These are phyloP conservation scores for Homarus gammarus DNA, from an alignment of 2,888 invertebrate species.

Conservation along the genomic window DNA sequence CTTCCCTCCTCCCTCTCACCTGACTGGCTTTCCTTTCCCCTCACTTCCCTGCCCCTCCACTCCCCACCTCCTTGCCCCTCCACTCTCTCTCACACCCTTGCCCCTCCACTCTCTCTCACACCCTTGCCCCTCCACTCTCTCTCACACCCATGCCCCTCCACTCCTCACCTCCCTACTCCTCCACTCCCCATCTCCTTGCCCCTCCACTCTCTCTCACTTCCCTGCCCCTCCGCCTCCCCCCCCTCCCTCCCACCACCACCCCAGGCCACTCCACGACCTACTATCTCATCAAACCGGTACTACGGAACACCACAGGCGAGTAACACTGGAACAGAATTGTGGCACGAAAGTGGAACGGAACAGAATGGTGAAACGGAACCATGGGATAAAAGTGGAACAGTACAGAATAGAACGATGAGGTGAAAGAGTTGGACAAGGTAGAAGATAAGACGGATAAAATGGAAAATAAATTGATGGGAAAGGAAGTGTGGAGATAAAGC, in stretches of 20 bases:
- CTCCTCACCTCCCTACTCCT: not conserved
- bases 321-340: constrained; percentile 18
- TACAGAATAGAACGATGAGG: not conserved
- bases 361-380: not conserved
- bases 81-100: no score
- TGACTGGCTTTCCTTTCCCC: no score
- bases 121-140: no score
- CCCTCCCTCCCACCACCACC: not conserved
- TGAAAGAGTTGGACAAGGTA: not conserved
- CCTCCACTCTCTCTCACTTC: not conserved
- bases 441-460: not conserved
- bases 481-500: no score
- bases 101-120: no score
- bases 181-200: not conserved
- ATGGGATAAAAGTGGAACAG: not conserved
- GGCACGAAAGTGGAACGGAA: constrained; percentile 31
- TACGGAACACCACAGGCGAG: constrained; percentile 23
- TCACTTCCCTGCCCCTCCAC: no score
- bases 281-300: constrained; percentile 52
- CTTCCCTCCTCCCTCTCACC: no score
- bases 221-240: no score
- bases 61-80: no score
- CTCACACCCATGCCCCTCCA: no score
- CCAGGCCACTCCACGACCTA: constrained; percentile 37
- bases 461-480: no score